Percentiles rank a stretch among this genome's conserved stretches.
Evolutionary conservation across 2,888 invertebrate genomes (phyloP).

Genomic region (Heliconius ismenius): DNA sequence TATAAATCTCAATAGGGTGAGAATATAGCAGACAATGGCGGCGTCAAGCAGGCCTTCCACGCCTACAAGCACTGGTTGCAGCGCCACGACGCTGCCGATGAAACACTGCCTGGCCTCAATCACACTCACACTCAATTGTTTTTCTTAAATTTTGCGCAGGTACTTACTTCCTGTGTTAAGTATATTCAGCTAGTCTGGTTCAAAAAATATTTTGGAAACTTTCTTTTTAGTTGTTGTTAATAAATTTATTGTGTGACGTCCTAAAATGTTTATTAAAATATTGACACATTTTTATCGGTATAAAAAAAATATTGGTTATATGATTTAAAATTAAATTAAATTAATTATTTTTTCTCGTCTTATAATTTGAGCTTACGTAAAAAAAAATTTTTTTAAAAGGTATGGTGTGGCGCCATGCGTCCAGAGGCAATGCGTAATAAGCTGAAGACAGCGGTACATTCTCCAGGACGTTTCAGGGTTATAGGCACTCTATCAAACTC

Average conservation of each 20-base stretch:
- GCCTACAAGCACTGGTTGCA: conserved; percentile 91
- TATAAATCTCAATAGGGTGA: conserved; percentile 83
- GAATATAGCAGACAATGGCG: conserved; percentile 98
- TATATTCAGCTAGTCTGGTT: neutral
- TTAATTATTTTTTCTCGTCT: neutral
- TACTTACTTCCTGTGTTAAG: conserved; percentile 43
- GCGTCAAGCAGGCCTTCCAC: conserved; percentile 94
- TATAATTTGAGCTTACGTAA: neutral
- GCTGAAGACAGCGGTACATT: conserved; percentile 91
- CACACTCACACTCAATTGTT: conserved; percentile 91
- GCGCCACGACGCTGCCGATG: conserved; percentile 82
- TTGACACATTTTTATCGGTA: no score
- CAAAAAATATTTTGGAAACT: no score
- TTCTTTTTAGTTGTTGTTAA: no score
- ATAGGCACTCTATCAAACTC: conserved; percentile 90
- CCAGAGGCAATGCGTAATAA: conserved; percentile 91
- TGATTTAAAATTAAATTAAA: no score
- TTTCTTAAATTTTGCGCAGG: conserved; percentile 94
- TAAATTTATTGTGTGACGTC: no score
- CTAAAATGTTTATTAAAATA: no score
- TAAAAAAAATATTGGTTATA: no score
- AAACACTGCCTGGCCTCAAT: conserved; percentile 87
- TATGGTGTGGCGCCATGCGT: conserved; percentile 91
- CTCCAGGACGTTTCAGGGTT: conserved; percentile 90
- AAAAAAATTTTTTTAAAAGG: conserved; percentile 59